Conservation (phyloP, 1,140 invertebrate species). For the Pseudobourletiella spinata region DNA sequence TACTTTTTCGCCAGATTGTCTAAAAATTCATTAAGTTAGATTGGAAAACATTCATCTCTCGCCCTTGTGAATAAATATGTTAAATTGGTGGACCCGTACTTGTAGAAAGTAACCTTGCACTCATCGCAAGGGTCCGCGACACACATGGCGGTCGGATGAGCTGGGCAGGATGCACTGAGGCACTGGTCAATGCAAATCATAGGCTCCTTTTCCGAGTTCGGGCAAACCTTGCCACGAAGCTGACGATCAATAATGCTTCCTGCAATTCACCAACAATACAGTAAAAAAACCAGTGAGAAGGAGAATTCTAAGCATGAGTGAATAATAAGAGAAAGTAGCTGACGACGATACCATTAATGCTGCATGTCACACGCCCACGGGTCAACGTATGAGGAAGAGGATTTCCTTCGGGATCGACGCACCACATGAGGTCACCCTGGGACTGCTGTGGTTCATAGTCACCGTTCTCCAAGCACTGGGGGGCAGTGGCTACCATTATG, state of each 20-base stretch:
- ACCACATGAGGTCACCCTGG: slow-evolving; percentile 41
- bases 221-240: slow-evolving; percentile 37
- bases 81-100: too few species aligned
- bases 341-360: slow-evolving; percentile 21
- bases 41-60: too few species aligned
- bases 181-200: slow-evolving; percentile 41
- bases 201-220: slow-evolving; percentile 34
- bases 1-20: slow-evolving; percentile 18
- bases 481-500: slow-evolving; percentile 38
- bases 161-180: slow-evolving; percentile 38
- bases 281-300: neutral
- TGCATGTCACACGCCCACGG: slow-evolving; percentile 39
- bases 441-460: slow-evolving; percentile 38
- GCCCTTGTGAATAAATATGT: too few species aligned
- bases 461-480: slow-evolving; percentile 38
- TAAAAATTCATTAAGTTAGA: neutral
- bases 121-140: slow-evolving; percentile 42
- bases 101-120: slow-evolving; percentile 22
- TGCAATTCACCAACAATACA: slow-evolving; percentile 9
- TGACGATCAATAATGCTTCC: slow-evolving; percentile 38
- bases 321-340: neutral
- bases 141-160: slow-evolving; percentile 43
- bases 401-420: slow-evolving; percentile 39
- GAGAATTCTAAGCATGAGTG: neutral
- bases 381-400: slow-evolving; percentile 40